Conservation (phyloP, 2,888 invertebrate species). For the Meteorus colon region DNA sequence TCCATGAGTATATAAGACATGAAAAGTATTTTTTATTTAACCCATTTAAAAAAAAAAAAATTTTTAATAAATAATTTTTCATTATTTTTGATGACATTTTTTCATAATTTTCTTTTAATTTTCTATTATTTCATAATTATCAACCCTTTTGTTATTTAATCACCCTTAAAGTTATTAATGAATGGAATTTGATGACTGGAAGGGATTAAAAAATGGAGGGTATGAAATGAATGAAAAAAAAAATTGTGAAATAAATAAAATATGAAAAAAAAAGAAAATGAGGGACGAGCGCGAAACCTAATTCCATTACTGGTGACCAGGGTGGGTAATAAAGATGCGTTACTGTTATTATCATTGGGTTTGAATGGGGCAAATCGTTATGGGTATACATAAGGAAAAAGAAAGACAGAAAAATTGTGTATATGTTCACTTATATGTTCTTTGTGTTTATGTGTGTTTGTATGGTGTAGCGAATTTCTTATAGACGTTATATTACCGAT, state of each 20-base stretch:
- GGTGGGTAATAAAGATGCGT: slow-evolving; percentile 58
- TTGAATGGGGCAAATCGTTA: not conserved
- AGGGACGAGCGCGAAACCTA: slow-evolving; percentile 48
- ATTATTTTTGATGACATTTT: too few relatives aligned
- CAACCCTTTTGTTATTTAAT: not conserved
- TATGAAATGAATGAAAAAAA: not conserved
- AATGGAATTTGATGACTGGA: not conserved
- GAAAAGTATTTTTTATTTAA: not conserved
- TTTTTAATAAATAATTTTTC: too few relatives aligned
- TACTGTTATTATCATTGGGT: slow-evolving; percentile 59
- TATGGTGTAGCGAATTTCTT: slow-evolving; percentile 44
- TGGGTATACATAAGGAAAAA: slow-evolving; percentile 20
- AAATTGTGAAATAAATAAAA: not conserved
- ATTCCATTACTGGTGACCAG: slow-evolving; percentile 60
- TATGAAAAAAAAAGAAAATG: slow-evolving; percentile 4
- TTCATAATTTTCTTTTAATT: not conserved
- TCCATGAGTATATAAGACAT: slow-evolving; percentile 37
- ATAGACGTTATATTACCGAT: slow-evolving; percentile 48
- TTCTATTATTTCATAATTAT: not conserved
- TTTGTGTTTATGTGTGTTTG: not conserved
- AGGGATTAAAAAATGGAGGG: not conserved
- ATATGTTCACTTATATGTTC: not conserved
- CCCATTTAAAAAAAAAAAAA: too few relatives aligned
- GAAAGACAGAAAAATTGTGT: not conserved
- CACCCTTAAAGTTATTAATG: not conserved